Conservation (phyloP, 2,888 invertebrate genomes). For the Ernsta delagoae region DNA sequence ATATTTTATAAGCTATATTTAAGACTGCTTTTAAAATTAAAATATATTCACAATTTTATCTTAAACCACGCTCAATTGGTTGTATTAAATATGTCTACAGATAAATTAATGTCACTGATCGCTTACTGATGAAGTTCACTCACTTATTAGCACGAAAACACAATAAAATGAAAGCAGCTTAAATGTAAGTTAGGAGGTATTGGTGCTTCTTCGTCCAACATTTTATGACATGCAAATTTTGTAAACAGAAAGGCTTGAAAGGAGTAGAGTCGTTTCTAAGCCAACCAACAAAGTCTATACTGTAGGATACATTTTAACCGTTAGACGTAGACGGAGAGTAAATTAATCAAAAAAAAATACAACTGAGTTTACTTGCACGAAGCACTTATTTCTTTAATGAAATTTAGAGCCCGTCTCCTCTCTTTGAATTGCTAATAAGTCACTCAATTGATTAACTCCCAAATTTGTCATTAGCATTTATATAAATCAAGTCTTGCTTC, state of each 20-base stretch:
- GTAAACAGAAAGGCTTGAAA: too few relatives aligned
- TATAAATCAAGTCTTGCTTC: conserved; percentile 15
- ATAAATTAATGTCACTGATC: too few relatives aligned
- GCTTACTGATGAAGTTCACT: too few relatives aligned
- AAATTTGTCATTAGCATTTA: conserved; percentile 32
- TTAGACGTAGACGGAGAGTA: neutral
- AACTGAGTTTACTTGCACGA: conserved; percentile 17
- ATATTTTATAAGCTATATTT: conserved; percentile 6
- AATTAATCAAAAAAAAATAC: conserved; percentile 3
- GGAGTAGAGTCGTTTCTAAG: too few relatives aligned
- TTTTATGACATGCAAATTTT: too few relatives aligned
- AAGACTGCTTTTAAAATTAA: neutral
- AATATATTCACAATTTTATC: neutral
- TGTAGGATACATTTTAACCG: neutral
- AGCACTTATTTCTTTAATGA: conserved; percentile 28
- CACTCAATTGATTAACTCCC: conserved; percentile 35
- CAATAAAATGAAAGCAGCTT: too few relatives aligned
- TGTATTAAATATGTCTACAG: too few relatives aligned
- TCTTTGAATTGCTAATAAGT: conserved; percentile 39
- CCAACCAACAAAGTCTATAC: too few relatives aligned
- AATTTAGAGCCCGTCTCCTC: conserved; percentile 25
- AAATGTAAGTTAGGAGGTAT: too few relatives aligned
- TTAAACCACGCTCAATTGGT: too few relatives aligned
- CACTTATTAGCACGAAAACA: too few relatives aligned
- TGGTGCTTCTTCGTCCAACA: too few relatives aligned